Percentiles rank a stretch among this genome's conserved stretches.
phyloP scores from a whole-genome alignment of 2,113 vertebrate species.

The Cryptotis parvus region DNA sequence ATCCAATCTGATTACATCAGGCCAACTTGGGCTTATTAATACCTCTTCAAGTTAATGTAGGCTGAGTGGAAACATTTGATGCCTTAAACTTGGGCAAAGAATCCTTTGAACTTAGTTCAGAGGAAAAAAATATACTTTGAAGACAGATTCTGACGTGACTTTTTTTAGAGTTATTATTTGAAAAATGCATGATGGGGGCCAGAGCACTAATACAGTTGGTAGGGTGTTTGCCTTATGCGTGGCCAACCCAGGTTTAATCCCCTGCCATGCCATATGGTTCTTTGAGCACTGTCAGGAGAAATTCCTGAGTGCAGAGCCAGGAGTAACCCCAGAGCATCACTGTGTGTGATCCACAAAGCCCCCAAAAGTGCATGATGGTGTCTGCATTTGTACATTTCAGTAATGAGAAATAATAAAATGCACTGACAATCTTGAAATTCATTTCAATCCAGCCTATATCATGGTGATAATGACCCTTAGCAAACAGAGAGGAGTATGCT shows the following conservation, averaged over 20 bases:
- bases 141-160: background rate
- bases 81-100: slow-evolving; percentile 34
- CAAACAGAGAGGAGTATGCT: background rate
- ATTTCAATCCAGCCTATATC: background rate
- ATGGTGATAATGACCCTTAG: background rate
- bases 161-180: slow-evolving; percentile 48
- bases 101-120: slow-evolving; percentile 52
- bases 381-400: slow-evolving; percentile 17
- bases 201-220: no score
- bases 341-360: no score
- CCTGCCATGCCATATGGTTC: no score
- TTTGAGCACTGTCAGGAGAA: no score
- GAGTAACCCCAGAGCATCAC: no score
- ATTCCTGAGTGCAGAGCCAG: no score
- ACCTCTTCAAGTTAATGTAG: slow-evolving; percentile 39
- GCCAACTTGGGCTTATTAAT: slow-evolving; percentile 52
- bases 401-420: slow-evolving; percentile 55
- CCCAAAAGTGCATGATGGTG: background rate
- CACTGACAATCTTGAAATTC: slow-evolving; percentile 4
- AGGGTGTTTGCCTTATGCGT: no score
- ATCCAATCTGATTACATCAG: slow-evolving; percentile 54
- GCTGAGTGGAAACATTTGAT: slow-evolving; percentile 36
- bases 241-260: no score
- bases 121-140: slow-evolving; percentile 55
- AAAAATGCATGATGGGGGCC: background rate